phyloP scores from a whole-genome alignment of 2,113 vertebrate genomes.

The Zonotrichia leucophrys region DNA sequence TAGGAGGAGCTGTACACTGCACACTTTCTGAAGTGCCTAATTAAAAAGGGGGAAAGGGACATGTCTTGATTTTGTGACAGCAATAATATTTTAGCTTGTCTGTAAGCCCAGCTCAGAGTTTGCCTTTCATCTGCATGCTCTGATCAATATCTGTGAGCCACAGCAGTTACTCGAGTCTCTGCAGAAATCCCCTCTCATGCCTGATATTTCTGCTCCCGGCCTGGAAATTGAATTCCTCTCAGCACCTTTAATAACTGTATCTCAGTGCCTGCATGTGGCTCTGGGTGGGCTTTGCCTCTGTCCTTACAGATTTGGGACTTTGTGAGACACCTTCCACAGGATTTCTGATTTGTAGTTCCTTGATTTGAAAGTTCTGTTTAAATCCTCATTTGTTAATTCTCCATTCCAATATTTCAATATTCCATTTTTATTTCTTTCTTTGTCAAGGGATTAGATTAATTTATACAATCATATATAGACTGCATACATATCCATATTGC shows the following conservation, averaged over 20 bases:
- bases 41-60: neutral
- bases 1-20: neutral
- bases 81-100: neutral
- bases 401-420: neutral
- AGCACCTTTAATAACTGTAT: neutral
- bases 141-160: constrained; percentile 30
- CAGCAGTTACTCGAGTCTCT: neutral
- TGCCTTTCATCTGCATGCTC: constrained; percentile 53
- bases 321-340: neutral
- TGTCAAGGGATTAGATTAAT: neutral
- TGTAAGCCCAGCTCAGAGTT: neutral
- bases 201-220: constrained; percentile 9
- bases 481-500: neutral
- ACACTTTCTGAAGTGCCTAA: neutral
- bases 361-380: neutral
- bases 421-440: neutral
- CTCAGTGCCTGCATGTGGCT: neutral
- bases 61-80: constrained; percentile 5
- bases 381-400: neutral
- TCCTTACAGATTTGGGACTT: neutral
- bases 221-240: neutral
- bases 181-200: constrained; percentile 28
- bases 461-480: neutral
- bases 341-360: neutral
- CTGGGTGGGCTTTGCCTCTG: neutral